Base-by-base conservation (phyloP, 2,888 invertebrate genomes). In the Stictocephala bisonia region DNA sequence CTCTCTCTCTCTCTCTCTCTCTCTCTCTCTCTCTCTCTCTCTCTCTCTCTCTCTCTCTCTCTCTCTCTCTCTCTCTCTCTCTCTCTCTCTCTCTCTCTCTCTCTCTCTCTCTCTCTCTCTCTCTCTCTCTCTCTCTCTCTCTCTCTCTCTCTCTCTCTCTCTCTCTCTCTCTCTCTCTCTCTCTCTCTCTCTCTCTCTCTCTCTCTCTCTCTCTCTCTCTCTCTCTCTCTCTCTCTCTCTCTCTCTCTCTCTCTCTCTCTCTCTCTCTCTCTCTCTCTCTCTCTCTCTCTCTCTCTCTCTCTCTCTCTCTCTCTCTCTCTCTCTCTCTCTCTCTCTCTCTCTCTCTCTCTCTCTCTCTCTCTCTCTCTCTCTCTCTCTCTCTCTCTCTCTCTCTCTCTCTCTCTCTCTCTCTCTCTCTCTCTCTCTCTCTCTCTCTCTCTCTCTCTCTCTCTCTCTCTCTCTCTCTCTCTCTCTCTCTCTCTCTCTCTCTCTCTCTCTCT, bases 281-380 rank as follows among this genome's bases (percentile, higher is more conserved):
- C 44, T 44, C 44, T 44, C 44, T 44, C 44, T 4, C 44, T 44
- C 44, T 44, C 35, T 44, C 44, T 44, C 44, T 44, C 44, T 44
- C 29, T 27, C 20, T 56, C 29, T 27, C 56, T 29, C 58, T 15
- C 58, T 18, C 29, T 31, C 35, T 18, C 15, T 35, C 29, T 6
- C 58, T 18, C 60, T 60, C 6, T 44, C 35, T 31, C 56, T n/a
- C n/a, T n/a, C n/a, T n/a, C n/a, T n/a, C n/a, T 44, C 44, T 44
- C 44, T 44, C 44, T 44, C 44, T 44, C 44, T 44, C 44, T 44
- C 44, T 44, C 44, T 44, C 44, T 44, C 44, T 44, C 44, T 44
- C 44, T 44, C 44, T 44, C 44, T 44, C 44, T 44, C 44, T 44
- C 44, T 44, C 44, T 44, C 44, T 44, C 44, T 44, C 44, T 44